Evolutionary conservation across 37 sponge, comb jelly and placozoan species (phyloP), one percentile per base, ranked within the genome.

Genomic region (Ephydatia muelleri): DNA sequence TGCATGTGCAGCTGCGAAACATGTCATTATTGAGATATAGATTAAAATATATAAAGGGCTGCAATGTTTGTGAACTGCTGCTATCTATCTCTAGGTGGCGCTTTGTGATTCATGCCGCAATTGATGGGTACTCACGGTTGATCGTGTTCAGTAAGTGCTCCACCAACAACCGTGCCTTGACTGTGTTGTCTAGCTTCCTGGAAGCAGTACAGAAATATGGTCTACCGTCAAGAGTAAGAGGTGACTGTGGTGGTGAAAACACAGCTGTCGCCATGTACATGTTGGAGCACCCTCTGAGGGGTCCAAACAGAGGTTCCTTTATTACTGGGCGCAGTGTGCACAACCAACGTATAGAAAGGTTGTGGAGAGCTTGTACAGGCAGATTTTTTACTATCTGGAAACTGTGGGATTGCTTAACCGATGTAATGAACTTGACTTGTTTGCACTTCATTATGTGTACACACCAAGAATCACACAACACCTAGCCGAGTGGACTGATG

Each of bases 221-320:
- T 3, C 47, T 90, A 13, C 91, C 91, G 9, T 68, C 72, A 0
- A 6, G 87, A 82, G 87, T 90, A 1, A 69, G 91, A 38, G 23
- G 47, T 26, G 91, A 90, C 57, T 16, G 83, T 33, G 91, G 91
- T 76, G 87, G 82, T 22, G 91, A 90, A 40, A 90, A 90, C 38
- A 80, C 87, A 22, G 40, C 21, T 28, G 87, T 91, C 5, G 76
- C 87, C 26, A 37, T 49, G 6, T 91, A 68, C 68, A 91, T 91
- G 92, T 65, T 91, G 75, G 23, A 38, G 16, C 84, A 83, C 31
- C 89, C 87, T n/a, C 27, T 26, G 16, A 64, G 86, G 22, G 90
- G 90, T 0, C 65, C 67, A 2, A 40, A 67, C 8, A 67, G 83
- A 43, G 81, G 68, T 9, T 70, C 73, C 21, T 74, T 81, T 49